Base-by-base conservation (phyloP, 2,888 invertebrate genomes). In the Podabrus alpinus region DNA sequence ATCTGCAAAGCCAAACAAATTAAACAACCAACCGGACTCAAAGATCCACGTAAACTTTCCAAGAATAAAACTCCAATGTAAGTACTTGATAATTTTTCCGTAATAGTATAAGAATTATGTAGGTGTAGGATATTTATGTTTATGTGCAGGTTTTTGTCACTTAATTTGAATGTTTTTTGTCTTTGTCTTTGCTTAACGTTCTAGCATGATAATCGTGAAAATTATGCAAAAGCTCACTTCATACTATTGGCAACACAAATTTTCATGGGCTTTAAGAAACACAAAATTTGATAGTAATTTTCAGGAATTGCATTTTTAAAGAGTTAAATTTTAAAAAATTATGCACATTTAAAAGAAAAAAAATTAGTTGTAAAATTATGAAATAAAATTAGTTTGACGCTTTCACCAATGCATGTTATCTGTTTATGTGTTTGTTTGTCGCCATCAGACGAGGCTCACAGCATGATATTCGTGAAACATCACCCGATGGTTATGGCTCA, bases 1-100 rank as follows among this genome's bases (percentile, higher is more conserved):
- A 95, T 98, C 73, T 97, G 98, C 87, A 98, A 98, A 87, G 95
- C 96, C 10, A 93, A 95, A 85, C 94, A 95, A 87, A 90, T 92
- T 80, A 89, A 89, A 84, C 82, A 89, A 60, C 86, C 88, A 15
- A 83, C 83, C 60, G 83, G 82, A n/a, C 84, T 86, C 73, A 90
- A 90, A 60, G 91, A 92, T 67, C 90, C 90, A 2, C 88, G 93
- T 80, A 93, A 93, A 86, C 89, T 92, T 73, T 90, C 91, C 15
- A 92, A 91, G 83, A 89, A 90, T 24, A 92, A 92, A 85, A 88
- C 88, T 59, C 90, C 91, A 17, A 88, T 86, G 90, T 90, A 85
- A 87, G 88, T 88, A 80, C 74, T 45, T 74, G 24, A 59, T 70
- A 59, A 71, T 59, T 68, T 68, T 24, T 61, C 16, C n/a, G n/a